phyloP scores from a whole-genome alignment of 2,797 vertebrate species.

The Oophaga sylvatica region DNA sequence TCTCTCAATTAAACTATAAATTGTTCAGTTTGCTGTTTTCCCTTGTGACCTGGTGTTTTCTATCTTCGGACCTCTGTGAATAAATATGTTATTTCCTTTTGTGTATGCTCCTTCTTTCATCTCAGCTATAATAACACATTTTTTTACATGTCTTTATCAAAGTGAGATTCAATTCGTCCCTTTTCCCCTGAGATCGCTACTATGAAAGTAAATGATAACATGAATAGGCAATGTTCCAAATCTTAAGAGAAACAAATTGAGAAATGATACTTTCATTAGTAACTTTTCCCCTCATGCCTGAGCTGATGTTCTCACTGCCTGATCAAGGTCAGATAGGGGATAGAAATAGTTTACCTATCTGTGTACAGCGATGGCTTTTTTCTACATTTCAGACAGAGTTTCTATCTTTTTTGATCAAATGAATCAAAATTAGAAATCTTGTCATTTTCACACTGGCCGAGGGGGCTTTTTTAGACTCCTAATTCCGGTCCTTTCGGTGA shows the following conservation, averaged over 20 bases:
- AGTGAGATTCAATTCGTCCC: not conserved
- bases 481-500: too few species aligned
- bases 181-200: not conserved
- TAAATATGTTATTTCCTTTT: slow-evolving; percentile 19
- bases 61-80: not conserved
- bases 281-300: slow-evolving; percentile 14
- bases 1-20: not conserved
- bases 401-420: not conserved
- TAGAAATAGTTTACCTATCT: not conserved
- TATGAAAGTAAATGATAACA: slow-evolving; percentile 46
- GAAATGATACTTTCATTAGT: slow-evolving; percentile 37
- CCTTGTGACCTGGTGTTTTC: not conserved
- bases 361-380: not conserved
- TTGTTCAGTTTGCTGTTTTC: not conserved
- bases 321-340: slow-evolving; percentile 12
- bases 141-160: slow-evolving; percentile 7
- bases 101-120: slow-evolving; percentile 4
- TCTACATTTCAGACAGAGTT: not conserved
- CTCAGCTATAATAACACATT: slow-evolving; percentile 30
- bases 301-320: slow-evolving; percentile 23
- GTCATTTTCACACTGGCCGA: too few species aligned
- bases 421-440: too few species aligned
- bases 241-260: slow-evolving; percentile 30
- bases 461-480: too few species aligned
- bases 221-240: slow-evolving; percentile 31